Evolutionary conservation across 2,888 invertebrate genomes (phyloP), one percentile per base, ranked within the genome.

Genomic region (Antheraea assamensis): DNA sequence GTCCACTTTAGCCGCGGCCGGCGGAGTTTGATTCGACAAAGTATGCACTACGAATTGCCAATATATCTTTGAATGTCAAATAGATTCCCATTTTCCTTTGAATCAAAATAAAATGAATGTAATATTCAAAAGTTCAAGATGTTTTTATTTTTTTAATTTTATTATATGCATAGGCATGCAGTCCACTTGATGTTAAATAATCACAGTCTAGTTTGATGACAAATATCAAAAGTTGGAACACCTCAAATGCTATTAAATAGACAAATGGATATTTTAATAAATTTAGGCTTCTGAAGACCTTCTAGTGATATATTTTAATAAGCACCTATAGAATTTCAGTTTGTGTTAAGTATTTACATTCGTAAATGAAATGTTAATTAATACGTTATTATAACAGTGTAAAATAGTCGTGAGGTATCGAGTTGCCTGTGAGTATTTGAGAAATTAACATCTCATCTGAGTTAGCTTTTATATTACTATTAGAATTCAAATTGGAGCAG

Each of bases 31-130:
- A 86, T 85, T 82, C 81, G 75, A 82, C 79, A 79, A 85, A 86
- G 85, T 85, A 85, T 85, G 83, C 83, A 85, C 80, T 81, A 77
- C 78, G 83, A 85, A 87, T 88, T 87, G 86, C 82, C 87, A 87
- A 88, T 88, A 87, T 82, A 83, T 82, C 80, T 78, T 78, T 81
- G 80, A 83, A 81, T 81, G 78, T 80, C 77, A 80, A 74, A 76
- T 75, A 74, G 78, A 84, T 85, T 84, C 81, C 82, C 68, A 70
- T 55, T 68, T 35, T 68, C 35, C 21, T 68, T 68, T 68, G 68
- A 68, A 66, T 31, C n/a, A n/a, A 68, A 35, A 17, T 55, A n/a
- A 24, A 8, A 24, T 58, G 24, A n/a, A 58, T 58, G 21, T 58
- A 24, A 58, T n/a, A n/a, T 58, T 58, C 8, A 24, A 58, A 58